Evolutionary conservation across 1,140 invertebrate genomes (phyloP).

Genomic region (Aphis craccivora): DNA sequence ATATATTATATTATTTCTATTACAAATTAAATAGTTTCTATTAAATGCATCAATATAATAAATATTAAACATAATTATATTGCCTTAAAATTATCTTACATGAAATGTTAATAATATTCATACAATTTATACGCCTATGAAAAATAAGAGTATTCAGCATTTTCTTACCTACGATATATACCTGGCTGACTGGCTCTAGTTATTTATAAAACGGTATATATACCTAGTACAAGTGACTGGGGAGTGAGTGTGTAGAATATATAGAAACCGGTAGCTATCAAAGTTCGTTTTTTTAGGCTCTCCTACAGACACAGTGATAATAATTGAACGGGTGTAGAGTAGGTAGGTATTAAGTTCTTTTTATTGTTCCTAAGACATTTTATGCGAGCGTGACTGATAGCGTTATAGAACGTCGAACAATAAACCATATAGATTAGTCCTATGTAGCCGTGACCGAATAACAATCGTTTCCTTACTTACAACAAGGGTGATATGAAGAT

Average conservation of each 20-base stretch:
- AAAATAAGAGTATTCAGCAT: background rate
- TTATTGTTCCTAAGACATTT: constrained; percentile 36
- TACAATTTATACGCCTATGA: background rate
- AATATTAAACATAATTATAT: background rate
- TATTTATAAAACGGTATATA: background rate
- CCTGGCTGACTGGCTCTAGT: background rate
- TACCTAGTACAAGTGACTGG: background rate
- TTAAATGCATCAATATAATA: too few relatives aligned
- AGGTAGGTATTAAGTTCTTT: constrained; percentile 41
- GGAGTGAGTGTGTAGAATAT: background rate
- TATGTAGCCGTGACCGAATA: constrained; percentile 46
- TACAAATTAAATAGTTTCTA: too few relatives aligned
- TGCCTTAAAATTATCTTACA: background rate
- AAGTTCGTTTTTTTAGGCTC: background rate
- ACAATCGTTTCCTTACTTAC: constrained; percentile 23
- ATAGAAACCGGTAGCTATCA: background rate
- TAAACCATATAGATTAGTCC: constrained; percentile 42
- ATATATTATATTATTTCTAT: too few relatives aligned
- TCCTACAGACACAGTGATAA: background rate
- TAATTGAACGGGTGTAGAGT: background rate
- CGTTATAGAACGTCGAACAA: constrained; percentile 18
- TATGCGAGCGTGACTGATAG: constrained; percentile 48
- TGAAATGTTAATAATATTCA: background rate
- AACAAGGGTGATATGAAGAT: constrained; percentile 32
- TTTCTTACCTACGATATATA: background rate